Evolutionary conservation across 2,888 invertebrate species (phyloP), one percentile per base, ranked within the genome.

Genomic region (Drosophila subquinaria): DNA sequence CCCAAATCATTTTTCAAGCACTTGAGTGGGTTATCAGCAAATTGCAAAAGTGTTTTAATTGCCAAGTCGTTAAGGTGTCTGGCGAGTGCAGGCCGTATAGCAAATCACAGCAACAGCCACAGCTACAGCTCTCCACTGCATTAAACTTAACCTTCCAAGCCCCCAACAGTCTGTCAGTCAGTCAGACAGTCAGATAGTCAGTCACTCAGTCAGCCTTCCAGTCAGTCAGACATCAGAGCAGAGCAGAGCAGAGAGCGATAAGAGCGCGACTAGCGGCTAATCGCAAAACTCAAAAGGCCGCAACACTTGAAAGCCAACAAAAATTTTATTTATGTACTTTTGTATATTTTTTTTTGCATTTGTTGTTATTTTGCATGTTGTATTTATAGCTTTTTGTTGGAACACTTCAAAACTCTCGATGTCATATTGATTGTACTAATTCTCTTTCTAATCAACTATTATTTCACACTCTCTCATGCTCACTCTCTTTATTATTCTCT

Each of bases 31-130:
- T 75, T 88, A 90, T 88, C 87, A 83, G 73, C 47, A 76, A 73
- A 90, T 86, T 81, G 83, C 76, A 81, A 89, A 81, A 86, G 85
- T 88, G 90, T 72, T 74, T 88, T 86, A 88, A 88, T 88, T 88
- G 83, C 84, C 74, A 75, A 78, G 80, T 81, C 76, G 83, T 90
- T 90, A 88, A 90, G 72, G 72, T 77, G 77, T 69, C 73, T 76
- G 55, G 65, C 69, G 70, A 81, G 78, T 70, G 79, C 66, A 70
- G 70, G 36, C n/a, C 20, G 36, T 38, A 57, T 17, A 63, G 63
- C 71, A 77, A 77, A 77, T 77, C 77, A 77, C 76, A 55, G 79
- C 48, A 1, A 27, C 27, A 27, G 27, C 27, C 0, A 23, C 20
- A 20, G 20, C 20, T 20, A 20, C 20, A 20, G 23, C 23, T 23